Percentiles rank a stretch among this genome's conserved stretches.
Evolutionary conservation across 2,797 vertebrate genomes (phyloP).

Genomic region (Etheostoma nigrum): DNA sequence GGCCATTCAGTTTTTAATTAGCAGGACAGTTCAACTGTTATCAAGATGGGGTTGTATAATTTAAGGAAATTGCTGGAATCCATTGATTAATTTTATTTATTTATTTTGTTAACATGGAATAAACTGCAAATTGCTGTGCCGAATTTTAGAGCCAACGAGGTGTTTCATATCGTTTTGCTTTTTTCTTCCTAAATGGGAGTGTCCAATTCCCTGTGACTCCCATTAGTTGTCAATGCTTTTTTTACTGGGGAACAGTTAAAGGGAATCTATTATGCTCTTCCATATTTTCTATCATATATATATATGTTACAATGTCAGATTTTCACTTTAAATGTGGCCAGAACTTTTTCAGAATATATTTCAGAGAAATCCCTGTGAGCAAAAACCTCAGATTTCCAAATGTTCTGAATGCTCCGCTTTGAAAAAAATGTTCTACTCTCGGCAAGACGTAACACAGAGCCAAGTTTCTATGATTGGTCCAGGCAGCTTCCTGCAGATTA

Average conservation of each 20-base stretch:
- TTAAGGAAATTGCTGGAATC: constrained; percentile 8
- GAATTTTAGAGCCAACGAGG: background rate
- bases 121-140: background rate
- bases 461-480: too few relatives aligned
- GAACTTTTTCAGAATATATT: too few relatives aligned
- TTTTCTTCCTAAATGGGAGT: background rate
- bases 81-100: background rate
- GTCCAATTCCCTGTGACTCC: background rate
- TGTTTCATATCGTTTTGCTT: background rate
- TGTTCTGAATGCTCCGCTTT: too few relatives aligned
- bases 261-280: too few relatives aligned
- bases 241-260: background rate
- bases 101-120: constrained; percentile 4
- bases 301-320: too few relatives aligned
- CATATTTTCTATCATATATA: too few relatives aligned
- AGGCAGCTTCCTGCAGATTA: too few relatives aligned
- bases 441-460: too few relatives aligned
- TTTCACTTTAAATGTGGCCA: too few relatives aligned
- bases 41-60: background rate
- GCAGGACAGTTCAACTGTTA: background rate
- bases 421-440: too few relatives aligned
- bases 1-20: background rate
- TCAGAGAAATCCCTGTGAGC: too few relatives aligned
- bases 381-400: too few relatives aligned
- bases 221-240: background rate